A percentile compares a stretch with the other conserved stretches of the same genome.
These are phyloP conservation scores for Vicugna pacos DNA, from an alignment of 2,113 vertebrate genomes.

Conservation along the genomic window DNA sequence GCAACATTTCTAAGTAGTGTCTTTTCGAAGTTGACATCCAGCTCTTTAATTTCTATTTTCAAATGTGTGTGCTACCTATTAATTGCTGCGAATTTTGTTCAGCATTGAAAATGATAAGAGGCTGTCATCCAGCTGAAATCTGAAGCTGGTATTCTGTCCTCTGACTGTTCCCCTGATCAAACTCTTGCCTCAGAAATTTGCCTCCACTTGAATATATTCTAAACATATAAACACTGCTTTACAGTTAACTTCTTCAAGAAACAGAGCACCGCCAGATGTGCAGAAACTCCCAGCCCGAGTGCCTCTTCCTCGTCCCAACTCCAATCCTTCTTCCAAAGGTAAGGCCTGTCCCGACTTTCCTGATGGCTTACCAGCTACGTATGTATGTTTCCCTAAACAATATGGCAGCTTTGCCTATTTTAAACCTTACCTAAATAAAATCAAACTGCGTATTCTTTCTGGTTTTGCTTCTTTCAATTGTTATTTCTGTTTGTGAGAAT, in stretches of 20 bases:
- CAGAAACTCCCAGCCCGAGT: neutral
- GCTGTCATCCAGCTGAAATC: neutral
- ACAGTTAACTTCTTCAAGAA: neutral
- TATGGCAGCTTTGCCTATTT: neutral
- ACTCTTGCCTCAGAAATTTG: constrained; percentile 39
- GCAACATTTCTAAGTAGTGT: constrained; percentile 55
- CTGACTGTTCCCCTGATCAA: neutral
- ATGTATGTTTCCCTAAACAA: neutral
- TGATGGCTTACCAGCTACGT: neutral
- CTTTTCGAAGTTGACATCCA: constrained; percentile 44
- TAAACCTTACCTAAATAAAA: neutral
- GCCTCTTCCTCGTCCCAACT: neutral
- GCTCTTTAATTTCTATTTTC: constrained; percentile 68
- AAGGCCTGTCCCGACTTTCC: neutral
- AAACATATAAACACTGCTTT: neutral
- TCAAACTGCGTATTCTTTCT: neutral
- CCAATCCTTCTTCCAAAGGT: neutral
- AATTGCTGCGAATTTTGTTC: constrained; percentile 61
- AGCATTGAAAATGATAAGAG: constrained; percentile 50
- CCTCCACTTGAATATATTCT: constrained; percentile 32
- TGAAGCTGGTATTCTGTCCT: neutral
- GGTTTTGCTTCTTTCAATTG: neutral
- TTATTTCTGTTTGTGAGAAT: neutral
- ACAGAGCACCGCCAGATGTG: neutral
- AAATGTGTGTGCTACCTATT: constrained; percentile 50